phyloP scores from a whole-genome alignment of 2,888 invertebrate genomes.

The Meteorus colon region DNA sequence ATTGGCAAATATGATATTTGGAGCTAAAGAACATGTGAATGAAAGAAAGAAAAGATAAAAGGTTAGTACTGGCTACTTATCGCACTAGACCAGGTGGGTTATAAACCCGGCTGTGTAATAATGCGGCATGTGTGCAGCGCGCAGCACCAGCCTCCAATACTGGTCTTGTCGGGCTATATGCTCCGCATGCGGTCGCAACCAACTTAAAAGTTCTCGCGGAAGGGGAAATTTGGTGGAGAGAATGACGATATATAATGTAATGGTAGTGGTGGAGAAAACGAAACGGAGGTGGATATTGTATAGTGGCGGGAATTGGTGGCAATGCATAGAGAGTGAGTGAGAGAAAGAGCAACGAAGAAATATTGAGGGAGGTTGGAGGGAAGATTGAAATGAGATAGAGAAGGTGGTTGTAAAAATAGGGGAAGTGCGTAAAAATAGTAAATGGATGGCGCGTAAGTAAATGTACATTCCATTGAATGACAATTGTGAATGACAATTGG shows the following conservation, averaged over 20 bases:
- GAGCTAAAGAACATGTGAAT: too few species aligned
- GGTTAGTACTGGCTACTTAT: too few species aligned
- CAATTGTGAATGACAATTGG: not conserved
- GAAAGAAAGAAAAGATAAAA: too few species aligned
- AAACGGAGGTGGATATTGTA: slow-evolving; percentile 10
- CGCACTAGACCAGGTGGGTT: too few species aligned
- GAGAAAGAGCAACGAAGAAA: slow-evolving; percentile 26
- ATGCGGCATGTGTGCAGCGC: too few species aligned
- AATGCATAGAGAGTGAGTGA: slow-evolving; percentile 31
- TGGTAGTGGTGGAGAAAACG: slow-evolving; percentile 5
- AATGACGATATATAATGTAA: slow-evolving; percentile 2
- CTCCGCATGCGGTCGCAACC: slow-evolving; percentile 4
- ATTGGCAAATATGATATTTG: too few species aligned
- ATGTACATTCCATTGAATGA: not conserved
- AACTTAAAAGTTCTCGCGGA: not conserved
- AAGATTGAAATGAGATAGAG: slow-evolving; percentile 11
- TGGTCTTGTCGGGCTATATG: slow-evolving; percentile 4
- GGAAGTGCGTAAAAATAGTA: not conserved
- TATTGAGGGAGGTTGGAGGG: slow-evolving; percentile 4
- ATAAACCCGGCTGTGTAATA: too few species aligned
- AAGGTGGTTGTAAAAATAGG: slow-evolving; percentile 10
- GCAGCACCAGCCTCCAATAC: not conserved
- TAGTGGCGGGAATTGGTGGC: slow-evolving; percentile 1
- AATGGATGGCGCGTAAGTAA: not conserved
- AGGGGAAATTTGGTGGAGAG: slow-evolving; percentile 15